Evolutionary conservation across 1,140 invertebrate species (phyloP).

Genomic region (Conus ventricosus): DNA sequence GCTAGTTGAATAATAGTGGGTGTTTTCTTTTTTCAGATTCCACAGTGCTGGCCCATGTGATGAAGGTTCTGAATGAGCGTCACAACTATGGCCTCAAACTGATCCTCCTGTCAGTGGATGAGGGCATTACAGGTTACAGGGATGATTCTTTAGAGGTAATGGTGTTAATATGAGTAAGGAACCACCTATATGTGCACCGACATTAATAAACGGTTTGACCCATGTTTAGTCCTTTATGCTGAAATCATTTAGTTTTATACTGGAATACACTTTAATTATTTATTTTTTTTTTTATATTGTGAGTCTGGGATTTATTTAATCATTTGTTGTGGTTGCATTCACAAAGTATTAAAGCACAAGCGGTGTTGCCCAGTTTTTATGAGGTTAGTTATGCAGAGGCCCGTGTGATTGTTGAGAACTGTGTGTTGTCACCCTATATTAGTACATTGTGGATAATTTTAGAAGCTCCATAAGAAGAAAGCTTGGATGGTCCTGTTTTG

Average conservation of each 20-base stretch:
- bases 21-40: slow-evolving; percentile 82
- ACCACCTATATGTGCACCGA: neutral
- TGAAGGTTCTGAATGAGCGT: slow-evolving; percentile 93
- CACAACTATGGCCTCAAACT: slow-evolving; percentile 95
- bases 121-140: slow-evolving; percentile 98
- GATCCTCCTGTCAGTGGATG: slow-evolving; percentile 96
- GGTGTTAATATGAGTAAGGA: neutral
- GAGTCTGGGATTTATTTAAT: too few relatives aligned
- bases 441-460: too few relatives aligned
- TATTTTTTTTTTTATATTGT: too few relatives aligned
- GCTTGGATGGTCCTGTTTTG: too few relatives aligned
- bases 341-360: too few relatives aligned
- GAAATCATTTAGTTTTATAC: neutral
- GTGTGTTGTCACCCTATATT: too few relatives aligned
- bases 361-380: too few relatives aligned
- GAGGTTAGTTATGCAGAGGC: too few relatives aligned
- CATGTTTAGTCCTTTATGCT: neutral
- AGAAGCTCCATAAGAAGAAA: too few relatives aligned
- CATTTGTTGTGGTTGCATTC: too few relatives aligned
- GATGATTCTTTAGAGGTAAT: slow-evolving; percentile 94
- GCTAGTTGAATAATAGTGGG: too few relatives aligned
- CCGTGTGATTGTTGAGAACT: too few relatives aligned
- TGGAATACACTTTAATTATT: neutral
- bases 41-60: slow-evolving; percentile 92
- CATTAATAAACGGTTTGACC: neutral